Evolutionary conservation across 2,797 vertebrate genomes (phyloP).

Genomic region (Oryzias sinensis): DNA sequence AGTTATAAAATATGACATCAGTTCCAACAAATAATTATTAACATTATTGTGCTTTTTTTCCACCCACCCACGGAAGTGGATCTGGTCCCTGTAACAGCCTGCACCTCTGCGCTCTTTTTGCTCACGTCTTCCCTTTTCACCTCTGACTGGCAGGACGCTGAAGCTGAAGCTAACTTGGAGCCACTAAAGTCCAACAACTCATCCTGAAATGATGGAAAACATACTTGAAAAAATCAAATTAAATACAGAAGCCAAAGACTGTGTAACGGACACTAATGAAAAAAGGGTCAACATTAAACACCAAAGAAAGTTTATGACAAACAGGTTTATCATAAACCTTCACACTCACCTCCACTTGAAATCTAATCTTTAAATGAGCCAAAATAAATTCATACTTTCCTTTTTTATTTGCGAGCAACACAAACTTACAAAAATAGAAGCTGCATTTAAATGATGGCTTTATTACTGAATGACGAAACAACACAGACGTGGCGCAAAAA

Average conservation of each 20-base stretch:
- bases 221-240: background rate
- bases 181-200: conserved; percentile 88
- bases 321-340: no score
- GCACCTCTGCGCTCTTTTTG: conserved; percentile 86
- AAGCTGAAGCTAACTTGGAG: conserved; percentile 82
- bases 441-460: background rate
- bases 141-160: conserved; percentile 82
- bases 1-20: no score
- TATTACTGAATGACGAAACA: conserved; percentile 3
- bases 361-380: no score
- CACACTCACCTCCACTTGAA: no score
- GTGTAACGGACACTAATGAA: no score
- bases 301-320: no score
- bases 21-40: no score
- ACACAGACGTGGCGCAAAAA: conserved; percentile 22
- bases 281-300: no score
- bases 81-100: conserved; percentile 86
- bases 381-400: no score
- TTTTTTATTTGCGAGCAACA: no score
- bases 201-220: conserved; percentile 79
- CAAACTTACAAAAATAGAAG: background rate
- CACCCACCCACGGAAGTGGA: conserved; percentile 84
- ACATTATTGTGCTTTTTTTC: no score
- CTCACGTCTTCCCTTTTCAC: conserved; percentile 78
- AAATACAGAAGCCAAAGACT: background rate